Evolutionary conservation across 92 coral and sea anemone genomes (phyloP).

Genomic region (Zoanthus sansibaricus): DNA sequence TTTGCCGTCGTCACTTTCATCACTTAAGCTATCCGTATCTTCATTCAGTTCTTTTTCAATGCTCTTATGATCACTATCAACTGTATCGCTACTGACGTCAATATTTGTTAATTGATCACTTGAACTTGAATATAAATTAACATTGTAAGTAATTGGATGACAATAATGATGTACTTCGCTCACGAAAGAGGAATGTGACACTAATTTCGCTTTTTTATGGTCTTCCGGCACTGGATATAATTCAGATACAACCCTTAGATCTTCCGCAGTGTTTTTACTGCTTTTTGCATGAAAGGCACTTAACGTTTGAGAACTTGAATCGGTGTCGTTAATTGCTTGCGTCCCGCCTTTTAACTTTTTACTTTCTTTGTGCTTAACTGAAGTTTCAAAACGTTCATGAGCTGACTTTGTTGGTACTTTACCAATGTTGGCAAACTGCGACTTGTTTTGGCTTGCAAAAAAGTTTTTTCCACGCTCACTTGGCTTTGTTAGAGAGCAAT

Average conservation of each 20-base stretch:
- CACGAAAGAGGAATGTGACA: constrained; percentile 8
- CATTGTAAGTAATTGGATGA: not conserved
- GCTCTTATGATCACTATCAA: constrained; percentile 16
- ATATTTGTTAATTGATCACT: constrained; percentile 29
- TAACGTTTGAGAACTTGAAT: not conserved
- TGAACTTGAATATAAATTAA: constrained; percentile 28
- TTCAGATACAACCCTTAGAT: not conserved
- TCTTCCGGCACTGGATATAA: not conserved
- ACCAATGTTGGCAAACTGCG: not conserved
- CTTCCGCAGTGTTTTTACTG: not conserved
- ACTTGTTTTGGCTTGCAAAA: not conserved
- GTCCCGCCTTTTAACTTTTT: not conserved
- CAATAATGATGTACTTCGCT: not conserved
- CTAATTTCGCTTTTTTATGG: not conserved
- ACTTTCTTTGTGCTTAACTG: not conserved
- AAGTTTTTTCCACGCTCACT: not conserved
- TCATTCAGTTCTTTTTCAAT: not conserved
- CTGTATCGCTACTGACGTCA: constrained; percentile 7
- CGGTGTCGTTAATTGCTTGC: not conserved
- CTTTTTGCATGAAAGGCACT: not conserved
- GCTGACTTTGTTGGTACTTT: not conserved
- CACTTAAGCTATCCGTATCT: not conserved
- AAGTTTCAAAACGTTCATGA: not conserved
- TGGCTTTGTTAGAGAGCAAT: not conserved
- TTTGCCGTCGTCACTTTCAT: constrained; percentile 25